Conservation (phyloP, 2,797 vertebrate genomes). For the Crocodylus rhombifer region DNA sequence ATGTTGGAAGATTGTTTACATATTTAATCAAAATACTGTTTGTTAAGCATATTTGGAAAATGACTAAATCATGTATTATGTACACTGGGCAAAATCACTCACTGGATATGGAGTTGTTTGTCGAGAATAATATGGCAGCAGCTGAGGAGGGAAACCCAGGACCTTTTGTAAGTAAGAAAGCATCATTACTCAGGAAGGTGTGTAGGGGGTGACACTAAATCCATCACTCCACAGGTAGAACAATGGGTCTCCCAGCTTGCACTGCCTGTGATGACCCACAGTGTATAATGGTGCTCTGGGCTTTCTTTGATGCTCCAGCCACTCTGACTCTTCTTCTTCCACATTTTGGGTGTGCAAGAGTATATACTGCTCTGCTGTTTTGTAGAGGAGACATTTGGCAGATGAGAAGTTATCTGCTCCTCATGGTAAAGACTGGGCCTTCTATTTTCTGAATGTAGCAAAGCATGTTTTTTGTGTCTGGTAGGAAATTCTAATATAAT, state of each 20-base stretch:
- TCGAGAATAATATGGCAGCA: neutral
- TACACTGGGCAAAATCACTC: neutral
- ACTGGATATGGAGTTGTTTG: neutral
- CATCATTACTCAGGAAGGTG: neutral
- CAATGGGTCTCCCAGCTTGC: neutral
- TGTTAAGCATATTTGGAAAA: neutral
- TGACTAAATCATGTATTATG: neutral
- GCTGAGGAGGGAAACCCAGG: neutral
- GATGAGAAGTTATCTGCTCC: neutral
- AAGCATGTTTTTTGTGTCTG: neutral
- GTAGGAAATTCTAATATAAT: neutral
- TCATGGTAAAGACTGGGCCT: too few relatives aligned
- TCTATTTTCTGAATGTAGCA: neutral
- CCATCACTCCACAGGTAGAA: neutral
- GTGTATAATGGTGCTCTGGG: neutral
- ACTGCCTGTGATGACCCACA: neutral
- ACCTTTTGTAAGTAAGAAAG: neutral
- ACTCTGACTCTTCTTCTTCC: neutral
- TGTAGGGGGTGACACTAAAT: neutral
- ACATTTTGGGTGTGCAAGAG: neutral
- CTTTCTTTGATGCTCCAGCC: neutral
- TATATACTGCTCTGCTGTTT: neutral
- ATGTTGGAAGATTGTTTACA: neutral
- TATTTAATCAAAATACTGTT: neutral
- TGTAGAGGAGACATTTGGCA: rapidly evolving